These are phyloP conservation scores for Piprites chloris DNA, from an alignment of 2,113 vertebrate species.

Conservation along the genomic window DNA sequence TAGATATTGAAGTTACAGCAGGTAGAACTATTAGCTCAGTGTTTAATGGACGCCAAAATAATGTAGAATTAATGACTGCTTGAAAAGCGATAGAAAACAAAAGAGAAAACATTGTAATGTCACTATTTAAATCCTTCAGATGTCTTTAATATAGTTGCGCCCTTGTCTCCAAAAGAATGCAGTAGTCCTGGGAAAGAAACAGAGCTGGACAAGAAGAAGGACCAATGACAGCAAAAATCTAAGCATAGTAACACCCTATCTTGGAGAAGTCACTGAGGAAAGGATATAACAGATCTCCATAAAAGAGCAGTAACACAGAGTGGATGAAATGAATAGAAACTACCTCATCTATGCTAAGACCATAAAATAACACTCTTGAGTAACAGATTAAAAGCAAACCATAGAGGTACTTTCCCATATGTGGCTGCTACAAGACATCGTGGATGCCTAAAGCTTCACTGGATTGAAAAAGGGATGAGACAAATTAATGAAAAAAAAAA, in stretches of 20 bases:
- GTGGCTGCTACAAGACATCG: background rate
- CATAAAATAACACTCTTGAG: background rate
- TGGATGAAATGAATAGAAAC: background rate
- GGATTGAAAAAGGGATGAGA: background rate
- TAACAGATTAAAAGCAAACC: background rate
- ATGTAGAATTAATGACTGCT: background rate
- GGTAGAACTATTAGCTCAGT: background rate
- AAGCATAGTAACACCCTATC: background rate
- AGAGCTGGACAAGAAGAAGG: background rate
- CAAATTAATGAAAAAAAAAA: constrained; percentile 6
- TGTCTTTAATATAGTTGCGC: background rate
- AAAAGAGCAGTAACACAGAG: background rate
- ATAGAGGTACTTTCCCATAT: background rate
- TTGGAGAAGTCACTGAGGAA: background rate
- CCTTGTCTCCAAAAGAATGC: background rate
- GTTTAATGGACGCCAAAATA: background rate
- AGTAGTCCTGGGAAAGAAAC: background rate
- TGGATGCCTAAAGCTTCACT: background rate
- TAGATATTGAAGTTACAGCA: background rate
- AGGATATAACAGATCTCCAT: background rate
- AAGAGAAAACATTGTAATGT: background rate
- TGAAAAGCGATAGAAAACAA: background rate
- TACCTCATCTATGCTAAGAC: background rate
- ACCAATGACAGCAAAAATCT: background rate
- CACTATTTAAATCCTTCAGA: background rate